Conservation (phyloP, 2,113 vertebrate genomes). For the Todiramphus saurophagus region DNA sequence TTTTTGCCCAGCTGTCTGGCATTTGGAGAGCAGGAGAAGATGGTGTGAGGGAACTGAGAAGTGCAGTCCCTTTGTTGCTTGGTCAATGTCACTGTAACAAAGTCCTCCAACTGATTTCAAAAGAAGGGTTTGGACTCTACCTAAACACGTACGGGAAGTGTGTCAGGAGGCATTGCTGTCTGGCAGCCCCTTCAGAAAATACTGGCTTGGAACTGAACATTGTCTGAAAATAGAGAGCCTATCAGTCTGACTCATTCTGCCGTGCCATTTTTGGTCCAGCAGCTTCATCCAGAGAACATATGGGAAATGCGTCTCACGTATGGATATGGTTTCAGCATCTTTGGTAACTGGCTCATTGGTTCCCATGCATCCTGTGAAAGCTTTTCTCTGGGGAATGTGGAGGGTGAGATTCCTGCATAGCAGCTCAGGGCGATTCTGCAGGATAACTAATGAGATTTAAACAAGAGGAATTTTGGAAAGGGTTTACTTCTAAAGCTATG, state of each 20-base stretch:
- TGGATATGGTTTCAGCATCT: neutral
- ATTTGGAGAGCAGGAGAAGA: neutral
- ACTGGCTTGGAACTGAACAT: constrained; percentile 29
- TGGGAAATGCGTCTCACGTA: neutral
- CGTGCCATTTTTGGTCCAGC: constrained; percentile 29
- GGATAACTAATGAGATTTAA: neutral
- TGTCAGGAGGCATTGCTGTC: neutral
- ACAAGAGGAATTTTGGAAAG: neutral
- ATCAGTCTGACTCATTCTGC: constrained; percentile 23
- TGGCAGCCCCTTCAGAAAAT: constrained; percentile 3
- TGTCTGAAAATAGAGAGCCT: constrained; percentile 53
- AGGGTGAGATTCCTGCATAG: neutral
- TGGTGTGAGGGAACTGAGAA: neutral
- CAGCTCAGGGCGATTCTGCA: neutral
- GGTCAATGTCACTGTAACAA: neutral
- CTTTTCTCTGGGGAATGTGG: neutral
- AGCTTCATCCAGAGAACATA: neutral
- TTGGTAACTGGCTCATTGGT: neutral
- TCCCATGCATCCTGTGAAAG: neutral
- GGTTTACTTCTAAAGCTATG: neutral
- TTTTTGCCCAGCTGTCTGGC: neutral
- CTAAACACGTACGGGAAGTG: neutral
- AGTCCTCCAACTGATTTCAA: neutral
- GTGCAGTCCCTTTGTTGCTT: neutral
- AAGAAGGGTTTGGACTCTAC: neutral